A percentile compares a stretch with the other conserved stretches of the same genome.
Conservation (phyloP, 2,797 vertebrate genomes). For the Arrhamphus sclerolepis region DNA sequence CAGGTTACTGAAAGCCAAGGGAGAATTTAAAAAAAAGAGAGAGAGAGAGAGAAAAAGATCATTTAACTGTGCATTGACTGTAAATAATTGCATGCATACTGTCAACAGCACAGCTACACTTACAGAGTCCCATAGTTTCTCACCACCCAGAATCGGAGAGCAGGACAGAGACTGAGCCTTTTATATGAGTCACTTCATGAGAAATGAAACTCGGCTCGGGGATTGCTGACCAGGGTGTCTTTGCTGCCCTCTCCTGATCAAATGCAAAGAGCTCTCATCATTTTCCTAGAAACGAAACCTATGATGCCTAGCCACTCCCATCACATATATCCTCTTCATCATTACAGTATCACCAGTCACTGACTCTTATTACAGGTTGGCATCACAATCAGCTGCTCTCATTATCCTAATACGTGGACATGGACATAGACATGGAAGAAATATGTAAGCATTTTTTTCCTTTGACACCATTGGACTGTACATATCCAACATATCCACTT, state of each 20-base stretch:
- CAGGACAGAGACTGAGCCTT: background rate
- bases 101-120: background rate
- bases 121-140: background rate
- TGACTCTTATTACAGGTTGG: too few relatives aligned
- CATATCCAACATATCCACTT: too few relatives aligned
- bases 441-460: constrained; percentile 11
- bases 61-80: background rate
- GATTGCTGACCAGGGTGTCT: background rate
- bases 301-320: too few relatives aligned
- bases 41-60: background rate
- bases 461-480: too few relatives aligned
- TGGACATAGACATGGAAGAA: background rate
- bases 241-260: background rate
- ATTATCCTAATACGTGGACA: background rate
- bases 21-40: background rate
- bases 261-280: background rate
- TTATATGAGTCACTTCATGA: background rate
- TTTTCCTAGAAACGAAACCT: background rate
- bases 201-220: background rate
- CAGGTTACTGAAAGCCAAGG: background rate
- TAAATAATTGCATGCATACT: too few relatives aligned
- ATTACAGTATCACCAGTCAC: too few relatives aligned
- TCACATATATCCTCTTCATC: background rate
- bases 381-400: background rate
- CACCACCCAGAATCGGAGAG: accelerated